Base-by-base conservation (phyloP, 2,888 invertebrate genomes). In the Heteromurus nitidus region DNA sequence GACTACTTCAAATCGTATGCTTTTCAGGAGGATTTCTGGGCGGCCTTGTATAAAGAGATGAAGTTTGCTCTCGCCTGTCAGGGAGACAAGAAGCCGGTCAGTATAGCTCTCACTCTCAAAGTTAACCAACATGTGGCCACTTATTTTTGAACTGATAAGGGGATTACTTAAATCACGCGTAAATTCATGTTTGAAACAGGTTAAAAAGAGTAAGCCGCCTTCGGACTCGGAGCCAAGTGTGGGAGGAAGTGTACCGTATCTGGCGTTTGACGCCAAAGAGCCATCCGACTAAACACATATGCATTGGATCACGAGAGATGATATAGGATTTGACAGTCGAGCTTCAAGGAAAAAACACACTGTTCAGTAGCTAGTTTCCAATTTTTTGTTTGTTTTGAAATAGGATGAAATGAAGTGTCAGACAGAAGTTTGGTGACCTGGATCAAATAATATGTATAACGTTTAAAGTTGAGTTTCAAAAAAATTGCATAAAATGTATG, bases 31-130 rank as follows among this genome's bases (percentile, higher is more conserved):
- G 68, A 81, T 36, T 80, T 73, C 26, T 83, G 81, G 84, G 79
- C 77, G 18, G 88, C 88, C 80, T 87, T 88, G 82, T 83, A 82
- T 44, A 87, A 88, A 69, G 88, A 88, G 65, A 81, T 88, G 68
- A 86, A 85, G 72, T 88, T 88, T 80, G 88, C 88, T 26, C 83
- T 88, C 22, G 86, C 85, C 65, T 88, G 88, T 70, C 86, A 87
- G 72, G 86, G 87, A 53, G 86, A 87, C 28, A 86, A 85, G 50
- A 88, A 88, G 84, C 88, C 87, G 24, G 86, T 87, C 31, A 67
- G 68, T 60, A 18, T 36, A 36, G 36, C 36, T 36, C 13, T 36
- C 36, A 36, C 7, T 9, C 13, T 36, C 13, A 36, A 9, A 36
- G 20, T 50, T 47, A 65, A n/a, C n/a, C n/a, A 30, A 31, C 7